Evolutionary conservation across 2,888 invertebrate genomes (phyloP).

Genomic region (Drosophila monieri): DNA sequence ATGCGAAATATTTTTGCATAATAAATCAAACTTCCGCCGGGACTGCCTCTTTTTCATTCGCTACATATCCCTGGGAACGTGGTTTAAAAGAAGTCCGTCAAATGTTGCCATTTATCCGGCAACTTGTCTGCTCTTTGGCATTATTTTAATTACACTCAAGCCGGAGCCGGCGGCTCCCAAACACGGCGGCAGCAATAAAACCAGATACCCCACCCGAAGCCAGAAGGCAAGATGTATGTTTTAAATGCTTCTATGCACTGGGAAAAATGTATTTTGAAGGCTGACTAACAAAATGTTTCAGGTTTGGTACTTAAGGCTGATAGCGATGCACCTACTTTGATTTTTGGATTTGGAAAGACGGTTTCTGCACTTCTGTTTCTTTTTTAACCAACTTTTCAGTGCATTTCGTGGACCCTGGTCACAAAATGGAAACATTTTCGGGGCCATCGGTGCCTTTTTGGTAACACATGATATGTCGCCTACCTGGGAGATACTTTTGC

Average conservation of each 20-base stretch:
- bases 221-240: slow-evolving; percentile 59
- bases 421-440: slow-evolving; percentile 42
- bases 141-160: slow-evolving; percentile 74
- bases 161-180: slow-evolving; percentile 34
- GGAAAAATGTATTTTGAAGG: background rate
- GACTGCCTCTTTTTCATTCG: slow-evolving; percentile 34
- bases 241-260: slow-evolving; percentile 60
- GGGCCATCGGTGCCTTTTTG: slow-evolving; percentile 65
- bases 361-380: background rate
- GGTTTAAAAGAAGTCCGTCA: slow-evolving; percentile 40
- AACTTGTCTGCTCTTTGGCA: slow-evolving; percentile 53
- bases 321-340: background rate
- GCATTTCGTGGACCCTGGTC: slow-evolving; percentile 27
- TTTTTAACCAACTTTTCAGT: slow-evolving; percentile 1
- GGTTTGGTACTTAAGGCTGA: background rate
- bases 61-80: slow-evolving; percentile 26
- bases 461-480: slow-evolving; percentile 80
- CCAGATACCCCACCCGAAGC: slow-evolving; percentile 31
- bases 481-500: slow-evolving; percentile 56
- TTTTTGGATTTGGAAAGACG: background rate
- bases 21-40: slow-evolving; percentile 76
- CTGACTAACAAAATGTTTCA: background rate
- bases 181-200: slow-evolving; percentile 29
- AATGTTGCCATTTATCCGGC: slow-evolving; percentile 47
- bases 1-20: slow-evolving; percentile 73